A percentile compares a stretch with the other conserved stretches of the same genome.
These are phyloP conservation scores for Brotula barbata DNA, from an alignment of 2,797 vertebrate genomes.

Conservation along the genomic window DNA sequence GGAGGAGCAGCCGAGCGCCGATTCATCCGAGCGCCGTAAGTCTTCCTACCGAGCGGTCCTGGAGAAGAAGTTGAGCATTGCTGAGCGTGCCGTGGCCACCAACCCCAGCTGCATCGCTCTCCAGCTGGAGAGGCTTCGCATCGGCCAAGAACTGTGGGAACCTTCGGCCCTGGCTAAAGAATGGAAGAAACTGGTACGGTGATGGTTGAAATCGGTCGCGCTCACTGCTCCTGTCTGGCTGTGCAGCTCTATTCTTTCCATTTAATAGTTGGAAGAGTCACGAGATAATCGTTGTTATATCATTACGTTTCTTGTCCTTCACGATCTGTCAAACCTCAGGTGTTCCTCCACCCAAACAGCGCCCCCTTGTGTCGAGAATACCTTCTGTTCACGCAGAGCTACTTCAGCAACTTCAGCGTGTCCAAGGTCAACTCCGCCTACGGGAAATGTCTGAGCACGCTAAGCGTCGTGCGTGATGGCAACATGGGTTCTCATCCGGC, in stretches of 20 bases:
- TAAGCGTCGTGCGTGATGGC: conserved; percentile 89
- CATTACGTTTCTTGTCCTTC: no score
- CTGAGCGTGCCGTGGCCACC: conserved; percentile 88
- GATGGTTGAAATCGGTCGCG: no score
- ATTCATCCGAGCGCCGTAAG: conserved; percentile 74
- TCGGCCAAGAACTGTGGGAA: conserved; percentile 93
- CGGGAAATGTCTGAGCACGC: conserved; percentile 90
- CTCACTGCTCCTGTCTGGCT: no score
- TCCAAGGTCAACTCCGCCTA: conserved; percentile 87
- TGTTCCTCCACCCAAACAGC: conserved; percentile 94
- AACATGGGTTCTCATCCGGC: conserved; percentile 90
- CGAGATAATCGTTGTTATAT: no score
- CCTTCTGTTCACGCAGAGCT: conserved; percentile 91
- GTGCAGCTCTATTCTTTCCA: no score
- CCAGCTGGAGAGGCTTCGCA: conserved; percentile 85
- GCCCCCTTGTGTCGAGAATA: conserved; percentile 88
- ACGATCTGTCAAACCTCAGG: conserved; percentile 48
- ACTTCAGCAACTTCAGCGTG: conserved; percentile 91
- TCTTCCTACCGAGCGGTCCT: conserved; percentile 83
- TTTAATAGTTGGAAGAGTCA: no score
- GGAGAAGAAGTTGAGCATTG: conserved; percentile 93
- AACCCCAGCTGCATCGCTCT: conserved; percentile 87
- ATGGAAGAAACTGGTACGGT: conserved; percentile 89
- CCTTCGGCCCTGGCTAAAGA: conserved; percentile 86
- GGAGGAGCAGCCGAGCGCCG: conserved; percentile 69